Evolutionary conservation across 2,888 invertebrate genomes (phyloP), one percentile per base, ranked within the genome.

Genomic region (Conistra vaccinii): DNA sequence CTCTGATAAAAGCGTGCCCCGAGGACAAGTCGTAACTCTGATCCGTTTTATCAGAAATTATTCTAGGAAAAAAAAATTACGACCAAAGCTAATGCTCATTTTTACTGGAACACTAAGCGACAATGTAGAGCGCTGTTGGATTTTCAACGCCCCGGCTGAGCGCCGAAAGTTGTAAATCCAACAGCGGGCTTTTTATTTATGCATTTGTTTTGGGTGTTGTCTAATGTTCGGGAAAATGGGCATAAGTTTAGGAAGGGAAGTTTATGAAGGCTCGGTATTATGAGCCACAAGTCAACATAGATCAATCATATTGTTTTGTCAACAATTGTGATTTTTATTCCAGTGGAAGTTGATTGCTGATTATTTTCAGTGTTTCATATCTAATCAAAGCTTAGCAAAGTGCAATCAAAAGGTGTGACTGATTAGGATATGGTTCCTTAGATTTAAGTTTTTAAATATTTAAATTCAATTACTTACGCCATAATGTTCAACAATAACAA

Each of bases 331-430:
- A 58, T 42, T 75, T 76, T 45, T 58, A 42, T 58, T 58, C 6
- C 5, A 17, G 20, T 76, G 76, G 23, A 45, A 76, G 14, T 42
- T 42, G 20, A 76, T 67, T 51, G 39, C 12, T 67, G 20, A 76
- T 67, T 51, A 32, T 32, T 0, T 58, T 58, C 39, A 32, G 29
- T 23, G 23, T 57, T 26, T 17, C 0, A 1, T 51, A 67, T 67
- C 67, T 77, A 26, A 76, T 75, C 57, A 0, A 45, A 9, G 35
- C 10, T n/a, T 35, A 32, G 26, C 39, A 32, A 42, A 32, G 20
- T 42, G 3, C 6, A 42, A 73, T 39, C 51, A 62, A 35, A 32
- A 61, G 61, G 39, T 51, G 61, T 74, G 74, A 73, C 73, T 62
- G 61, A 73, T 73, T 45, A 48, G 20, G 20, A 48, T 48, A 7